Base-by-base conservation (phyloP, 2,797 vertebrate species). In the Taeniopygia guttata region DNA sequence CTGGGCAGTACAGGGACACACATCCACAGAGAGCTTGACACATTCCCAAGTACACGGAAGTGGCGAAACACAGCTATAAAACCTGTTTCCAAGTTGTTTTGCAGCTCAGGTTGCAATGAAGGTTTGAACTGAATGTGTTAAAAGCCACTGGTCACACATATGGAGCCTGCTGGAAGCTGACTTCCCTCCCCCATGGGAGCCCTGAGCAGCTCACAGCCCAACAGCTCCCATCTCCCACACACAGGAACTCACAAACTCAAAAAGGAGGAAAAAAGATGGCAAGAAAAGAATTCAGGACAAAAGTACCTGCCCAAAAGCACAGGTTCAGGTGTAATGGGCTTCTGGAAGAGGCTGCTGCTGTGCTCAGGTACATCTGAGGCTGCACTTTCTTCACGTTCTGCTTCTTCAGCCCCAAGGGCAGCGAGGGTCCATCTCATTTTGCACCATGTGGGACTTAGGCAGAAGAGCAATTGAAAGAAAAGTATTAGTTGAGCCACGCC, bases 41-140 rank as follows among this genome's bases (percentile, higher is more conserved):
- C 20, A 11, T 11, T 9, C 20, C 27, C 25, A 2, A 5, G 5
- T 3, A 52, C 11, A 30, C 0, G 32, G 36, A 40, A 87, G 40
- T 7, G 16, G 16, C 45, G 34, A 90, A 90, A 82, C 19, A 6
- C 13, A 27, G 10, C 63, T 38, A 16, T 14, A 40, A 79, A 79
- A 26, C 20, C 45, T 19, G 11, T 48, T 74, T 38, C 46, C 14
- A 58, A 70, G 40, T 17, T 69, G 10, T 43, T 64, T 66, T 83
- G 29, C 22, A 30, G 51, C 11, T 73, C 48, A 32, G 66, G n/a
- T 42, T 87, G n/a, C 51, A 92, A 75, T 1, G 8, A 68, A 51
- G 14, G 52, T 32, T 70, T 56, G 49, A 84, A 26, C 12, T 13
- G 27, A 54, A 43, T 2, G 5, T 19, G 25, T 49, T 69, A 55